A percentile compares a stretch with the other conserved stretches of the same genome.
Evolutionary conservation across 2,797 vertebrate species (phyloP).

Genomic region (Pangasius mekongensis): DNA sequence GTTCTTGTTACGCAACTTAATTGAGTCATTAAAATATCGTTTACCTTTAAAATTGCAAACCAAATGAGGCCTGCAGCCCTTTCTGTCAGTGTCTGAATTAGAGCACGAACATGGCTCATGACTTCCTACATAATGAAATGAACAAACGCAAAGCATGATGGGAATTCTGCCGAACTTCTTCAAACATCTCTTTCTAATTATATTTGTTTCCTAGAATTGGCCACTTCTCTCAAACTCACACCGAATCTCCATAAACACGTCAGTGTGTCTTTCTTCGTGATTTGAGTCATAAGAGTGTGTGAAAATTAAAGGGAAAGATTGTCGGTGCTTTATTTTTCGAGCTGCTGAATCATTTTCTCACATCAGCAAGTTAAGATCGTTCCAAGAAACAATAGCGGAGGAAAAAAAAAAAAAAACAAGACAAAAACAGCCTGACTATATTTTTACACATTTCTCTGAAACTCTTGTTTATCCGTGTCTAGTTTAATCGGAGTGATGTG

Average conservation of each 20-base stretch:
- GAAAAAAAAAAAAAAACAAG: neutral
- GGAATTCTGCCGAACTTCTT: conserved; percentile 32
- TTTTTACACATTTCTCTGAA: neutral
- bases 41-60: conserved; percentile 59
- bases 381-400: neutral
- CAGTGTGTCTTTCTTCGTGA: neutral
- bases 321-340: neutral
- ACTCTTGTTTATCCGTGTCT: neutral
- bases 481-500: neutral
- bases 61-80: conserved; percentile 53
- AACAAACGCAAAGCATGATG: conserved; percentile 27
- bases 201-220: neutral
- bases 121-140: neutral
- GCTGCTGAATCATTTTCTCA: neutral
- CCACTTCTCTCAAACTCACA: neutral
- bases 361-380: neutral
- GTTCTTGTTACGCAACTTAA: conserved; percentile 57
- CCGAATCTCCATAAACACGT: neutral
- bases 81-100: conserved; percentile 44
- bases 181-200: neutral
- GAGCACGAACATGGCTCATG: conserved; percentile 1
- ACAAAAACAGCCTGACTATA: neutral
- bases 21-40: conserved; percentile 61
- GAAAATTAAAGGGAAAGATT: neutral
- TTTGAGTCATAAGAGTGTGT: neutral